A percentile compares a stretch with the other conserved stretches of the same genome.
phyloP scores from a whole-genome alignment of 2,113 vertebrate species.

The Ciconia boyciana region DNA sequence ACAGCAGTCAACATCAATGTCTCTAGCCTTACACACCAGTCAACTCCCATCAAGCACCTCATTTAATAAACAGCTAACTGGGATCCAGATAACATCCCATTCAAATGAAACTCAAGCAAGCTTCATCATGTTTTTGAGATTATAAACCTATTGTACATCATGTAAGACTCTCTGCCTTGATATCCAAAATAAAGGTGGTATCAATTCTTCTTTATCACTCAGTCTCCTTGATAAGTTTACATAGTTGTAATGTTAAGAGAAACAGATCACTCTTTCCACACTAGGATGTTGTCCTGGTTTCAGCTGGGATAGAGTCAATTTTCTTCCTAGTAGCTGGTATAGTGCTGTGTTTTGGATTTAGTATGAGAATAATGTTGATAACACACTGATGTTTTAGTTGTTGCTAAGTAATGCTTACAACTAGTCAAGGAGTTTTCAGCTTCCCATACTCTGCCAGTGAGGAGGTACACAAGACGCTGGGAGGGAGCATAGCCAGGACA shows the following conservation, averaged over 20 bases:
- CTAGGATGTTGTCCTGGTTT: no score
- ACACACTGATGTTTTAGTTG: no score
- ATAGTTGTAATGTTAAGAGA: not conserved
- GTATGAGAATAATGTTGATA: no score
- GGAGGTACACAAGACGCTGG: no score
- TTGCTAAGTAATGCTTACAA: no score
- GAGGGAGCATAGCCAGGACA: no score
- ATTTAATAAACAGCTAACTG: not conserved
- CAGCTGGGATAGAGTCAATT: no score
- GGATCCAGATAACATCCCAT: not conserved
- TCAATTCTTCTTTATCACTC: not conserved
- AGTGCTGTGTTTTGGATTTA: no score
- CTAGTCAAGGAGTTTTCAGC: no score
- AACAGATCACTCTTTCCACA: not conserved
- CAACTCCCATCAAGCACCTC: not conserved
- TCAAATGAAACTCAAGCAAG: not conserved
- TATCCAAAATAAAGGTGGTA: not conserved
- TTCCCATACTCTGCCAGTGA: no score
- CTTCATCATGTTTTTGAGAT: not conserved
- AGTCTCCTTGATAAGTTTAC: not conserved
- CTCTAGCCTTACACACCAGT: not conserved
- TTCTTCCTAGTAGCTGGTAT: no score
- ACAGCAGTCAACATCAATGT: not conserved
- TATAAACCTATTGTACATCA: not conserved
- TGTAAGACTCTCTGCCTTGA: not conserved